Evolutionary conservation across 2,797 vertebrate genomes (phyloP), one percentile per base, ranked within the genome.

Genomic region (Typhlichthys subterraneus): DNA sequence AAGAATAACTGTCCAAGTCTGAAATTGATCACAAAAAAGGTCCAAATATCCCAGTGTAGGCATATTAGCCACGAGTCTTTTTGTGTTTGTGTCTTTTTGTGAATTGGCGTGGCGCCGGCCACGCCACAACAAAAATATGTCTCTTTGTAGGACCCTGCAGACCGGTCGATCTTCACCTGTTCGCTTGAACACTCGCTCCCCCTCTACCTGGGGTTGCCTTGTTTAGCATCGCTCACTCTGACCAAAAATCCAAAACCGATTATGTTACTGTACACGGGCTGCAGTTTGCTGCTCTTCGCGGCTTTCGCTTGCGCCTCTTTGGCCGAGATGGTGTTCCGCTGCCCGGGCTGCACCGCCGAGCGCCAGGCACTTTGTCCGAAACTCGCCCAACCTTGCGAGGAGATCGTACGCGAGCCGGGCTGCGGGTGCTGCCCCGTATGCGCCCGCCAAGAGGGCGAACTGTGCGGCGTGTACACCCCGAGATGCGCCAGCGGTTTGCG

Each of bases 401-500:
- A 98, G 92, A 93, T 96, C n/a, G 95, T 97, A 79, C 94, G 96
- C 63, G 96, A 97, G 49, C 95, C 96, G 49, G 96, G 96, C 84
- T 98, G 97, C 87, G 97, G 97, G 64, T 98, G 96, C 91, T 98
- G 96, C 89, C 93, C 94, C 4, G 95, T 95, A 82, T 98, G 96
- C 86, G 96, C 96, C 79, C 94, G 94, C 63, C 87, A 92, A 76
- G 94, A 95, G 87, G 94, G 93, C 61, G 94, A 98, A 85, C 72
- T 83, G 57, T 98, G 97, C 91, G 97, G 97, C 68, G 97, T 98
- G 59, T 98, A 98, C 90, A 96, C 95, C 55, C 95, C 96, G 67
- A 92, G 95, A 80, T 98, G 97, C 88, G 88, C 93, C 80, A 90
- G 92, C 67, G 94, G 94, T 59, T 90, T 98, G 79, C 95, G 95